Base-by-base conservation (phyloP, 1,140 invertebrate genomes). In the Panagrolaimus sp. region DNA sequence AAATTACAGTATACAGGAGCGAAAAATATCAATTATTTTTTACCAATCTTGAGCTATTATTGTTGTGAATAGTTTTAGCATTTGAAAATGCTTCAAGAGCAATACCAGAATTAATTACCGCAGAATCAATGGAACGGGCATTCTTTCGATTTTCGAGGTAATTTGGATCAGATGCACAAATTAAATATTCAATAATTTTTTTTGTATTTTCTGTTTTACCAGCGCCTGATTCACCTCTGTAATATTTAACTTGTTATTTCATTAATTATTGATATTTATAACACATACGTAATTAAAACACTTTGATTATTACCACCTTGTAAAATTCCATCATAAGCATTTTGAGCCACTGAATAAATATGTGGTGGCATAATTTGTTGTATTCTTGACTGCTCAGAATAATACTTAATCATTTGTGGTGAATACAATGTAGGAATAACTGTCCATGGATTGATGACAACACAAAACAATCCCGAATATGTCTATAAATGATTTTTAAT, bases 151-250 rank as follows among this genome's bases (percentile, higher is more conserved):
- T 63, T 57, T 43, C 63, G 42, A 44, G 64, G 4, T 38, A 42
- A 51, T 76, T 31, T 43, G 42, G 44, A 23, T 42, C 64, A 45
- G 72, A 45, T 45, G 69, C 61, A 48, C 72, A 68, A 43, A 78
- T 68, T 45, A 80, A 63, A 69, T 80, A 80, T 66, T 80, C 79
- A 42, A 80, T 80, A 16, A 97, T 94, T 87, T 96, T 97, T 88
- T 97, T 98, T 87, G 94, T 97, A 89, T 96, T 97, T 86, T 96
- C 94, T 89, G 93, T 97, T 88, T 97, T 96, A 87, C 94, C 94
- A 84, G 93, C 93, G 88, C 94, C 94, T 90, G 92, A 96, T 87
- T 98, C 94, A 85, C 94, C 93, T 86, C 91, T 92, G 86, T 46
- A 78, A 73, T 7, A 38, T 4, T 38, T 38, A 31, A 47, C 13